Conservation (phyloP, 2,797 vertebrate genomes). For the Sebastes nivosus region DNA sequence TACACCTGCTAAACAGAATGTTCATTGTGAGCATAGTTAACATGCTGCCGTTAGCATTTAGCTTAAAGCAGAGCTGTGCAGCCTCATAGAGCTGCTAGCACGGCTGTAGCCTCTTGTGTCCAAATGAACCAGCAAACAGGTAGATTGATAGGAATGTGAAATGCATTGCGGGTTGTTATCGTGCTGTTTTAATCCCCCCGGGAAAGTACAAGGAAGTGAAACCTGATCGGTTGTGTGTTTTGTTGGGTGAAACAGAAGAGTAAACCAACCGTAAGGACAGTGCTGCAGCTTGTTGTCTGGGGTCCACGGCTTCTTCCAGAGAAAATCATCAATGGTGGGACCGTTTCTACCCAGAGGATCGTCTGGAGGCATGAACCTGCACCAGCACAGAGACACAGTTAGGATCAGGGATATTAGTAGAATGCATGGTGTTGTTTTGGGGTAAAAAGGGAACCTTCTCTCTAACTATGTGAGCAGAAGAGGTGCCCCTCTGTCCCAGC, state of each 20-base stretch:
- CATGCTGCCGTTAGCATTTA: neutral
- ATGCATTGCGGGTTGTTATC: neutral
- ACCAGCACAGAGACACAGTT: constrained; percentile 7
- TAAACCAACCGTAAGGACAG: constrained; percentile 88
- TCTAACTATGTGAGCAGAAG: neutral
- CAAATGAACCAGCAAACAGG: neutral
- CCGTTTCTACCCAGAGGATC: constrained; percentile 90
- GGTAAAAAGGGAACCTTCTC: too few relatives aligned
- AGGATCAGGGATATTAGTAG: neutral
- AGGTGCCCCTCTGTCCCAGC: neutral
- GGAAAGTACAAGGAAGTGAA: neutral
- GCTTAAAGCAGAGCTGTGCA: neutral
- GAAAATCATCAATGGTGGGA: constrained; percentile 87
- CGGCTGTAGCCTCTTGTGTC: neutral
- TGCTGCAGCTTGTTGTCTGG: constrained; percentile 83
- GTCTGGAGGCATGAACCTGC: constrained; percentile 93
- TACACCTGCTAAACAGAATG: neutral
- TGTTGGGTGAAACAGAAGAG: neutral
- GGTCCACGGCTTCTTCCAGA: constrained; percentile 81
- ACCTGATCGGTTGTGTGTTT: neutral
- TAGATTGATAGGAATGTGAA: neutral
- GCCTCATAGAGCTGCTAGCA: neutral
- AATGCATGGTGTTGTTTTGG: neutral
- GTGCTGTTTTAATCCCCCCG: neutral
- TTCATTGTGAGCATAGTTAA: neutral